Base-by-base conservation (phyloP, 2,113 vertebrate genomes). In the Catagonus wagneri region DNA sequence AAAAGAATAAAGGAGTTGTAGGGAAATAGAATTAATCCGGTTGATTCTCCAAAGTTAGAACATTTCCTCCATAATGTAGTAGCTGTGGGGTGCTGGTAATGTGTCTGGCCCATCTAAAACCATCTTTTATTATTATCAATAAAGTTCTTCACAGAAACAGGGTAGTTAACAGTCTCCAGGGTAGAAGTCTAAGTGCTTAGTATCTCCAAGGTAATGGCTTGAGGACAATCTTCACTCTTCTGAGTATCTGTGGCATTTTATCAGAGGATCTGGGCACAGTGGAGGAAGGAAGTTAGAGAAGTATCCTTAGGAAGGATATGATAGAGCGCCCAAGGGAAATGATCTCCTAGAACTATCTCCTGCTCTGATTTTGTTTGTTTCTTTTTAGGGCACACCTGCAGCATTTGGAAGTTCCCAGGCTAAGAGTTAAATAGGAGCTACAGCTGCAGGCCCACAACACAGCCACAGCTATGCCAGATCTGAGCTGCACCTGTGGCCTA, bases 111-210 rank as follows among this genome's bases (percentile, higher is more conserved):
- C 74, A 13, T 78, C n/a, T 80, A 86, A 94, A 95, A 58, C 15
- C 29, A 34, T 54, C 25, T 61, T 89, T 96, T 89, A 60, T 75
- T 89, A 66, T 92, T 68, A 68, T 29, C 27, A 75, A 6, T 74
- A 90, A 90, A 54, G 19, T 81, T 94, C 76, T 90, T 23, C 61
- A n/a, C 27, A 94, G 65, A 95, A 97, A 78, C 20, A 76, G 11
- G 6, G 14, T 88, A 81, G 27, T 90, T 90, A 54, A 93, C 36
- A 50, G 29, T 56, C 27, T 96, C 50, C 68, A 79, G 20, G 2
- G 1, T 93, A 23, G 25, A 17, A 81, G 65, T 69, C 12, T 27
- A 90, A 68, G 60, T 65, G 50, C 75, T 90, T 80, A 27, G 16
- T 36, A 65, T 83, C 68, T 83, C 65, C 4, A 93, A 76, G 22